Conservation (phyloP, 1,140 invertebrate genomes). For the Artemia franciscana region DNA sequence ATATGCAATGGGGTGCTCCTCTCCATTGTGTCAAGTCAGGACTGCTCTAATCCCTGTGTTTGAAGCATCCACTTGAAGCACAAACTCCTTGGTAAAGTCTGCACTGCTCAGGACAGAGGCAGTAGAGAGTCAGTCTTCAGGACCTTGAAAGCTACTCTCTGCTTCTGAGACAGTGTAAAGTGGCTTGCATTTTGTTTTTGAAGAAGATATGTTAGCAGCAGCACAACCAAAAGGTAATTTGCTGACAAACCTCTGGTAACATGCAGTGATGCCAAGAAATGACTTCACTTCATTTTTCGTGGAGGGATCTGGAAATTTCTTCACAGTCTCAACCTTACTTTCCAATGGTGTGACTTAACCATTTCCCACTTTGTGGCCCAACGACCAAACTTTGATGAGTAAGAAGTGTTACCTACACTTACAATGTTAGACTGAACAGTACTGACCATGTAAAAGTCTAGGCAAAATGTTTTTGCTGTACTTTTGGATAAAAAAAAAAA, state of each 20-base stretch:
- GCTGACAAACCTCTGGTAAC: slow-evolving; percentile 20
- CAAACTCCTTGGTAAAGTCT: not conserved
- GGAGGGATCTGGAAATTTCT: not conserved
- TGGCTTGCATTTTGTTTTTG: slow-evolving; percentile 7
- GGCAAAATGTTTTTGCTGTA: no score
- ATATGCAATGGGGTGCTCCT: slow-evolving; percentile 17
- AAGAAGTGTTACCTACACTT: no score
- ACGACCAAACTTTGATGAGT: no score
- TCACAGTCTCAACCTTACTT: not conserved
- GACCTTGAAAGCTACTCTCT: not conserved
- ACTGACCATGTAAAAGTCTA: no score
- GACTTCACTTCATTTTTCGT: slow-evolving; percentile 13
- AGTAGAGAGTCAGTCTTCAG: not conserved
- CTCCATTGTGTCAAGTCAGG: not conserved
- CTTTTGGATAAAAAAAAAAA: no score
- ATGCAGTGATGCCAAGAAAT: slow-evolving; percentile 13
- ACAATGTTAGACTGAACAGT: no score
- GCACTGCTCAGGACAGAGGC: not conserved
- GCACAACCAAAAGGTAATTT: slow-evolving; percentile 15
- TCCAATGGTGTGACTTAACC: slow-evolving; percentile 10
- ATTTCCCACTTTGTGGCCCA: slow-evolving; percentile 12
- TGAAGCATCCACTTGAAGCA: slow-evolving; percentile 3
- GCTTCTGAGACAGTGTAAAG: not conserved
- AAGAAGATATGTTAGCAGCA: slow-evolving; percentile 14
- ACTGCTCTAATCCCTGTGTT: not conserved